Conservation (phyloP, 2,888 invertebrate species). For the Zaprionus bogoriensis region DNA sequence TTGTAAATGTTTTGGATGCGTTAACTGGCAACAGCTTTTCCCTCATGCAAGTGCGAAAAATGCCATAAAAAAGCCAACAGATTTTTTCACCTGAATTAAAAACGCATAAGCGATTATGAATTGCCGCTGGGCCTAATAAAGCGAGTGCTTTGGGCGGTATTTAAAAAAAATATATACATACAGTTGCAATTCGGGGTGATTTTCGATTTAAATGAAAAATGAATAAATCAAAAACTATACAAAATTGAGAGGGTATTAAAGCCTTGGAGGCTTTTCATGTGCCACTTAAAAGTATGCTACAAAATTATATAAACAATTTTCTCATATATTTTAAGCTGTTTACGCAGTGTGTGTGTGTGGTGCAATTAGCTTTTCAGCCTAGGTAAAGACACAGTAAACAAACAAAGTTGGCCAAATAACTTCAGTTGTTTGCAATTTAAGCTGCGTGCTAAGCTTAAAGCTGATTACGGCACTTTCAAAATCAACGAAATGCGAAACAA, state of each 20-base stretch:
- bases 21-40: conserved; percentile 30
- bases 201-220: background rate
- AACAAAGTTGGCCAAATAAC: conserved; percentile 2
- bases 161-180: background rate
- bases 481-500: background rate
- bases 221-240: too few relatives aligned
- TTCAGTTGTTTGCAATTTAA: conserved; percentile 7
- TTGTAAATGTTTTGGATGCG: conserved; percentile 9
- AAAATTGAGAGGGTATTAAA: too few relatives aligned
- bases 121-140: background rate
- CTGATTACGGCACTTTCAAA: conserved; percentile 20
- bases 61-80: background rate
- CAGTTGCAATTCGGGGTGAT: too few relatives aligned
- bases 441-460: conserved; percentile 31
- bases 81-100: conserved; percentile 25
- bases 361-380: conserved; percentile 5
- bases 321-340: background rate
- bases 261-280: too few relatives aligned
- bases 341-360: background rate
- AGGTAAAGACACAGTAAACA: conserved; percentile 1
- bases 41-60: background rate
- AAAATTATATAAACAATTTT: background rate
- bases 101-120: conserved; percentile 28
- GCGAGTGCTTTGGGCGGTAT: background rate
- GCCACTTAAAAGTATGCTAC: conserved; percentile 25